These are phyloP conservation scores for Drosophila sechellia DNA, from an alignment of 1,140 invertebrate species.

Conservation along the genomic window DNA sequence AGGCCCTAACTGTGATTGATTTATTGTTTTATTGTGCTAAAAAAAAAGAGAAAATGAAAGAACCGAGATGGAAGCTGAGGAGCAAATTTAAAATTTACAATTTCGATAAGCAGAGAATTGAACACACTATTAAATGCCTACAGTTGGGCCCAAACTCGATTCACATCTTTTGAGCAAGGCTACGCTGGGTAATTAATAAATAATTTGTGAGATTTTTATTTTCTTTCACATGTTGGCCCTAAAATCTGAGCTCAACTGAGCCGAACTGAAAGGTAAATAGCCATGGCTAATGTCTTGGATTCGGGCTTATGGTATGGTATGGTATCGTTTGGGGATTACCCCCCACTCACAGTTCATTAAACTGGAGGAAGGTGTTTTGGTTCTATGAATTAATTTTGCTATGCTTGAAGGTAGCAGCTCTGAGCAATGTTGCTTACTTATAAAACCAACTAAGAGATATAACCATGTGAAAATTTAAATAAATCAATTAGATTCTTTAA, in stretches of 20 bases:
- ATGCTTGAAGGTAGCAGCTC: constrained; percentile 13
- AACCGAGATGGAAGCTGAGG: constrained; percentile 16
- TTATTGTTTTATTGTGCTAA: constrained; percentile 78
- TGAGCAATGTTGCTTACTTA: too few relatives aligned
- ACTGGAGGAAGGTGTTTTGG: constrained; percentile 24
- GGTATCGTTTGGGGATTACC: neutral
- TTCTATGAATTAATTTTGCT: constrained; percentile 52
- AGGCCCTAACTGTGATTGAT: constrained; percentile 71
- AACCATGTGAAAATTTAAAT: too few relatives aligned
- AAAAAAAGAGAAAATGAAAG: constrained; percentile 53
- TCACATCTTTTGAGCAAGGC: constrained; percentile 6
- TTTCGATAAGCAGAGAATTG: constrained; percentile 62
- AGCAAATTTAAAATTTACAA: constrained; percentile 55
- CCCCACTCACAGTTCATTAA: constrained; percentile 65
- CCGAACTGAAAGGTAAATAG: constrained; percentile 58
- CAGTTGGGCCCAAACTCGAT: neutral
- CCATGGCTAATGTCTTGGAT: constrained; percentile 60
- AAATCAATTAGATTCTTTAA: neutral
- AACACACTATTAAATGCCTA: constrained; percentile 22
- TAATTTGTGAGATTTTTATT: constrained; percentile 70
- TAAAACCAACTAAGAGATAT: too few relatives aligned
- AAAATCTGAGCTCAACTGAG: constrained; percentile 37
- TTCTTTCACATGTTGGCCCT: constrained; percentile 65
- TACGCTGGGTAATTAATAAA: constrained; percentile 70
- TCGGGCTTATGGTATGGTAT: constrained; percentile 3